phyloP scores from a whole-genome alignment of 2,888 invertebrate species.

The Lypha dubia region DNA sequence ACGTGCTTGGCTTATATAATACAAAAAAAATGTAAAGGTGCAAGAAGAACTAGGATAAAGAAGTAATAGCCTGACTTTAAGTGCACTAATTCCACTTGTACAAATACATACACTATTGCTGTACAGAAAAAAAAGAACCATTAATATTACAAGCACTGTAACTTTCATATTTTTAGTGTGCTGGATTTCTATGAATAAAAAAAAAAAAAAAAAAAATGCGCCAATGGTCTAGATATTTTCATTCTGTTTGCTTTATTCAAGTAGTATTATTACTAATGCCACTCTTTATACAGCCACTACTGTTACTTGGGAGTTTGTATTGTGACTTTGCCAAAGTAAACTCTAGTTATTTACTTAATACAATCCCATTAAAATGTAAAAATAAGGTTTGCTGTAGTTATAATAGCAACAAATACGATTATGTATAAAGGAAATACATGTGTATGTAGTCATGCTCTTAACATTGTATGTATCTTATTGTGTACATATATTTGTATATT shows the following conservation, averaged over 20 bases:
- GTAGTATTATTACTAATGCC: background rate
- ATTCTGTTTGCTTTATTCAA: slow-evolving; percentile 4
- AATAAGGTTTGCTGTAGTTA: slow-evolving; percentile 17
- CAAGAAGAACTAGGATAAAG: slow-evolving; percentile 15
- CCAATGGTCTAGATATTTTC: slow-evolving; percentile 36
- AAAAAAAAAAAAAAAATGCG: slow-evolving; percentile 5
- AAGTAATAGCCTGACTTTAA: slow-evolving; percentile 52
- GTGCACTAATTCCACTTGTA: slow-evolving; percentile 48
- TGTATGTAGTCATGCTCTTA: background rate
- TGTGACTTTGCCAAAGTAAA: slow-evolving; percentile 32
- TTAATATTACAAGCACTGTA: slow-evolving; percentile 53
- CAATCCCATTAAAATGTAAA: slow-evolving; percentile 49
- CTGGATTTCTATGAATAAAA: background rate
- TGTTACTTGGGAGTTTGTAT: slow-evolving; percentile 4
- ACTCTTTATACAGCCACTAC: background rate
- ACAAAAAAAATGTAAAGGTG: slow-evolving; percentile 27
- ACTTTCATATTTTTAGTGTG: slow-evolving; percentile 31
- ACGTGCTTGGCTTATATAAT: slow-evolving; percentile 63
- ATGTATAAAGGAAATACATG: background rate
- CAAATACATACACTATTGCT: slow-evolving; percentile 15
- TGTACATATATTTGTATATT: slow-evolving; percentile 13
- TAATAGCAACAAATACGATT: background rate
- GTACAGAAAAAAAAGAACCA: slow-evolving; percentile 33
- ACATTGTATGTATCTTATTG: slow-evolving; percentile 1
- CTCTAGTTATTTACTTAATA: slow-evolving; percentile 58